Evolutionary conservation across 2,888 invertebrate species (phyloP).

Genomic region (Lithosia quadra): DNA sequence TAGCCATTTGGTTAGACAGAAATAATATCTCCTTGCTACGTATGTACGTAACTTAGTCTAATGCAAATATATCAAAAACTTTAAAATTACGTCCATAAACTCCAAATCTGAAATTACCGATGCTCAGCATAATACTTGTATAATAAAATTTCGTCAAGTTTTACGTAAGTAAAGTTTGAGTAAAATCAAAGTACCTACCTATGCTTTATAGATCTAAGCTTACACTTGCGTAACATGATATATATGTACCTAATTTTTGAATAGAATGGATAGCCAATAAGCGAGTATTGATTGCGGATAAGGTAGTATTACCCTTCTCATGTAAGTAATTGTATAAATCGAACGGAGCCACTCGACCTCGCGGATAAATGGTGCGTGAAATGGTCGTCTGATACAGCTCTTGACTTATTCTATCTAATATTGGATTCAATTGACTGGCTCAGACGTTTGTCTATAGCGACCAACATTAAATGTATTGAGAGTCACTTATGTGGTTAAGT

Average conservation of each 20-base stretch:
- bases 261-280: constrained; percentile 41
- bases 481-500: constrained; percentile 46
- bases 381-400: constrained; percentile 64
- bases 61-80: too few species aligned
- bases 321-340: constrained; percentile 67
- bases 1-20: too few species aligned
- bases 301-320: constrained; percentile 22
- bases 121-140: too few species aligned
- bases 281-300: constrained; percentile 43
- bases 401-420: constrained; percentile 68
- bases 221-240: constrained; percentile 27
- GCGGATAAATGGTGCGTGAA: constrained; percentile 65
- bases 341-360: constrained; percentile 56
- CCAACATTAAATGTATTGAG: constrained; percentile 56
- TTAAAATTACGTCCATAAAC: too few species aligned
- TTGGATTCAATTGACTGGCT: constrained; percentile 58
- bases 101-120: too few species aligned
- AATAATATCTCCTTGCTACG: too few species aligned
- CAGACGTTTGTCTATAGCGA: constrained; percentile 53
- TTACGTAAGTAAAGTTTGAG: too few species aligned
- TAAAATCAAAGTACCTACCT: too few species aligned
- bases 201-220: neutral
- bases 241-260: constrained; percentile 35
- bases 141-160: too few species aligned
- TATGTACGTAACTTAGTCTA: too few species aligned